Conservation (phyloP, 2,888 invertebrate genomes). For the Drosophila nr. medialis region DNA sequence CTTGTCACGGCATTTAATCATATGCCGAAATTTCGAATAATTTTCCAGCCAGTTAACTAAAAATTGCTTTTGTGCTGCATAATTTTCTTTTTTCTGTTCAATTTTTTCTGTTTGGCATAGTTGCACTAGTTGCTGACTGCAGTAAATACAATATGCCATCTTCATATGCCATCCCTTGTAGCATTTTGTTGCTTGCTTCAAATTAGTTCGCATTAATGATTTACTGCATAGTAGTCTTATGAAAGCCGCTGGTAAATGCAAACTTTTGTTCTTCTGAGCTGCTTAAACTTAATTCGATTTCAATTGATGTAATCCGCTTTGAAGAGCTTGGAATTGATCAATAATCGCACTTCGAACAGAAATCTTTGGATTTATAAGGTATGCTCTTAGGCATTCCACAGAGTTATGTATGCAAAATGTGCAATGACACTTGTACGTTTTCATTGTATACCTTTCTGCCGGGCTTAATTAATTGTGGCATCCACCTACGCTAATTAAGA, state of each 20-base stretch:
- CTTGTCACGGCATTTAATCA: conserved; percentile 48
- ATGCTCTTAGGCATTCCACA: conserved; percentile 14
- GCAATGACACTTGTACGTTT: conserved; percentile 47
- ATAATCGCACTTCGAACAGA: conserved; percentile 45
- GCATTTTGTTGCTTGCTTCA: conserved; percentile 10
- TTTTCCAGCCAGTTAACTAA: conserved; percentile 19
- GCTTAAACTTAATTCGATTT: conserved; percentile 11
- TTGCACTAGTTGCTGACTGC: conserved; percentile 10
- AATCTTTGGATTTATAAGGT: conserved; percentile 3
- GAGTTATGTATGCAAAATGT: conserved; percentile 11
- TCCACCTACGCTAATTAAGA: conserved; percentile 51
- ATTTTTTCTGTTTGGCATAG: conserved; percentile 32
- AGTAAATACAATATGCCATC: not conserved
- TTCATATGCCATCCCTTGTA: conserved; percentile 7
- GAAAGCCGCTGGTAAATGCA: not conserved
- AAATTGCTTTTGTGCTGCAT: conserved; percentile 61
- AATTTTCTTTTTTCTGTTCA: conserved; percentile 10
- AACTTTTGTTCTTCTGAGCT: conserved; percentile 25
- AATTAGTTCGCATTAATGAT: conserved; percentile 58
- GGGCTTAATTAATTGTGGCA: conserved; percentile 41
- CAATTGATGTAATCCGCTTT: conserved; percentile 31
- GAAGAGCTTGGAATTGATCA: conserved; percentile 35
- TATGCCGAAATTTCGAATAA: conserved; percentile 55
- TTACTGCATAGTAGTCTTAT: conserved; percentile 30
- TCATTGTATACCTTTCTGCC: conserved; percentile 33